These are phyloP conservation scores for Periophthalmus magnuspinnatus DNA, from an alignment of 2,797 vertebrate species.

Conservation along the genomic window DNA sequence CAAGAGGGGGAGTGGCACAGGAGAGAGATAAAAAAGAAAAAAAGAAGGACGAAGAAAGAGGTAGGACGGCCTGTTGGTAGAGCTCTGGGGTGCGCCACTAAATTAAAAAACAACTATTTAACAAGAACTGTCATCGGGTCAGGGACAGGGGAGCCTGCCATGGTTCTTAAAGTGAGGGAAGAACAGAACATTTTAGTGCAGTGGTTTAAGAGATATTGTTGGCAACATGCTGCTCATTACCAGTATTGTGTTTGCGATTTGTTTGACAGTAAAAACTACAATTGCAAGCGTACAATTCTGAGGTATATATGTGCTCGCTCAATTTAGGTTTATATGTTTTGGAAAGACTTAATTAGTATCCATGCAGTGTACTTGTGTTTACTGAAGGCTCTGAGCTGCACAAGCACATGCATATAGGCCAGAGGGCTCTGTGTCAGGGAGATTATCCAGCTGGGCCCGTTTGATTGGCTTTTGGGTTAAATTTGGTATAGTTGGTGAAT, in stretches of 20 bases:
- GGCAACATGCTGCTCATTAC: not conserved
- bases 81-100: conserved; percentile 34
- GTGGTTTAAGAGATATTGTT: too few relatives aligned
- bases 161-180: not conserved
- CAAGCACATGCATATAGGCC: conserved; percentile 1
- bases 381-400: not conserved
- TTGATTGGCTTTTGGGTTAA: conserved; percentile 73
- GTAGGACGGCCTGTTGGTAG: conserved; percentile 42
- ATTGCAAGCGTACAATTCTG: conserved; percentile 10
- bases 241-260: not conserved
- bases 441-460: conserved; percentile 50
- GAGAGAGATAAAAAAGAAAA: conserved; percentile 38
- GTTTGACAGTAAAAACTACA: not conserved
- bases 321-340: conserved; percentile 55
- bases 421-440: conserved; percentile 10
- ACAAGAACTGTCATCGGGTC: conserved; percentile 46
- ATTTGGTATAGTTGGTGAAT: conserved; percentile 49
- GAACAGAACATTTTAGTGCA: not conserved
- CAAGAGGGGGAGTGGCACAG: conserved; percentile 40
- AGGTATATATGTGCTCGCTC: conserved; percentile 53
- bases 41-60: conserved; percentile 38
- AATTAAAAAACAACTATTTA: conserved; percentile 65
- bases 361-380: not conserved
- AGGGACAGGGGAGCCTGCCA: conserved; percentile 7
- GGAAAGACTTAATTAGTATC: conserved; percentile 26